Conservation (phyloP, 2,113 vertebrate species). For the Perognathus longimembris region DNA sequence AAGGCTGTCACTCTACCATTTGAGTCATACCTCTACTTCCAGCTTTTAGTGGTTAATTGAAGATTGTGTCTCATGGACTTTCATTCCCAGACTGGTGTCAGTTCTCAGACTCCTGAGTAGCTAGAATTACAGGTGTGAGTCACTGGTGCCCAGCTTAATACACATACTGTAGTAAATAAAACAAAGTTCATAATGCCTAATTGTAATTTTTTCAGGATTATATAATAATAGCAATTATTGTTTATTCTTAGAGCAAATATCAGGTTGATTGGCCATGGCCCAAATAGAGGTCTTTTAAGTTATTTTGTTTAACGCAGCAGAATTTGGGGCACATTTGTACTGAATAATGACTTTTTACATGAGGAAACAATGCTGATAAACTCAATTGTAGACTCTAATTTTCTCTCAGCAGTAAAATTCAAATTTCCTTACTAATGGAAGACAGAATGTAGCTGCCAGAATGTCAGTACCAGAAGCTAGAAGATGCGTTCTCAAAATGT, state of each 20-base stretch:
- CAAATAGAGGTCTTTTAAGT: neutral
- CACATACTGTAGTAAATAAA: constrained; percentile 7
- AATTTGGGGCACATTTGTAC: neutral
- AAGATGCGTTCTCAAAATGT: neutral
- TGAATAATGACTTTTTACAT: constrained; percentile 40
- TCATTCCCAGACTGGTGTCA: too few relatives aligned
- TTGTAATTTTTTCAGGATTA: neutral
- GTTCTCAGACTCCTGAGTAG: too few relatives aligned
- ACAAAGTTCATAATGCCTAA: neutral
- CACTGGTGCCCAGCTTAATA: too few relatives aligned
- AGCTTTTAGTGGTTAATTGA: too few relatives aligned
- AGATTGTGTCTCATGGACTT: too few relatives aligned
- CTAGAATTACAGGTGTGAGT: too few relatives aligned
- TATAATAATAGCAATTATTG: too few relatives aligned
- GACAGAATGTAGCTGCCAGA: neutral
- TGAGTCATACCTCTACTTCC: too few relatives aligned
- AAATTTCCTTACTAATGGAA: constrained; percentile 43
- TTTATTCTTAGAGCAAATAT: neutral
- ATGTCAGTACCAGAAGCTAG: neutral
- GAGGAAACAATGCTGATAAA: constrained; percentile 12
- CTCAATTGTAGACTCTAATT: neutral
- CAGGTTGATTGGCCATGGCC: neutral
- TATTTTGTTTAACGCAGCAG: neutral
- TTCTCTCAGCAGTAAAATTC: neutral
- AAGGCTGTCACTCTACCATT: too few relatives aligned